A percentile compares a stretch with the other conserved stretches of the same genome.
Evolutionary conservation across 2,888 invertebrate species (phyloP).

Genomic region (Spisula solida): DNA sequence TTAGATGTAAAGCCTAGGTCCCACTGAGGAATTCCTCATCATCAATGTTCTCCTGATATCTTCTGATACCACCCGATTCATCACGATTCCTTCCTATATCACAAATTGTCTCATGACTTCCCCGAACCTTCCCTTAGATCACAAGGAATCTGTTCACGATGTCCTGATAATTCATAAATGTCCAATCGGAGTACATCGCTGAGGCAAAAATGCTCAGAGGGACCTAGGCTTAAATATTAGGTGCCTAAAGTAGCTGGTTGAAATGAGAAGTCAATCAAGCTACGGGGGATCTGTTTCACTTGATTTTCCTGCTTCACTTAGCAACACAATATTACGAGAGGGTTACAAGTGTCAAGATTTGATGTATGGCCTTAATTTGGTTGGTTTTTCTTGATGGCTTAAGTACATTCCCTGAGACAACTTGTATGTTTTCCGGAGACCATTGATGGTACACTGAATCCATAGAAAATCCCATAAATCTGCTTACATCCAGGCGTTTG

Average conservation of each 20-base stretch:
- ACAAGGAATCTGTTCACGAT: too few relatives aligned
- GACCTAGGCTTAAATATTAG: too few relatives aligned
- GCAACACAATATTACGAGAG: background rate
- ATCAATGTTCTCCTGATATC: too few relatives aligned
- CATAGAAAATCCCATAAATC: constrained; percentile 16
- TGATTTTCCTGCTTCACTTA: background rate
- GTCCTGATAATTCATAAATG: too few relatives aligned
- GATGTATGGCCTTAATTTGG: constrained; percentile 20
- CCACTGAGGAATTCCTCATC: too few relatives aligned
- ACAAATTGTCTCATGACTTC: too few relatives aligned
- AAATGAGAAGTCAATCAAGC: background rate
- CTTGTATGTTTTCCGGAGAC: background rate
- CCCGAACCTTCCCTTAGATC: too few relatives aligned
- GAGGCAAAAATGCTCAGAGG: too few relatives aligned
- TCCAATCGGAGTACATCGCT: too few relatives aligned
- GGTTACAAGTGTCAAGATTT: constrained; percentile 14
- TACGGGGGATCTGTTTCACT: background rate
- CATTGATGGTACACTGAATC: background rate
- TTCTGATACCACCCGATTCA: too few relatives aligned
- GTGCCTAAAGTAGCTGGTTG: background rate
- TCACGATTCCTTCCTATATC: too few relatives aligned
- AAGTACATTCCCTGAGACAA: constrained; percentile 6
- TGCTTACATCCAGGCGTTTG: background rate
- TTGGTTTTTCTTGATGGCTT: constrained; percentile 17
- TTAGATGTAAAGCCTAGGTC: too few relatives aligned